Percentiles rank a stretch among this genome's conserved stretches.
Conservation (phyloP, 2,888 invertebrate genomes). For the Cosmia trapezina region DNA sequence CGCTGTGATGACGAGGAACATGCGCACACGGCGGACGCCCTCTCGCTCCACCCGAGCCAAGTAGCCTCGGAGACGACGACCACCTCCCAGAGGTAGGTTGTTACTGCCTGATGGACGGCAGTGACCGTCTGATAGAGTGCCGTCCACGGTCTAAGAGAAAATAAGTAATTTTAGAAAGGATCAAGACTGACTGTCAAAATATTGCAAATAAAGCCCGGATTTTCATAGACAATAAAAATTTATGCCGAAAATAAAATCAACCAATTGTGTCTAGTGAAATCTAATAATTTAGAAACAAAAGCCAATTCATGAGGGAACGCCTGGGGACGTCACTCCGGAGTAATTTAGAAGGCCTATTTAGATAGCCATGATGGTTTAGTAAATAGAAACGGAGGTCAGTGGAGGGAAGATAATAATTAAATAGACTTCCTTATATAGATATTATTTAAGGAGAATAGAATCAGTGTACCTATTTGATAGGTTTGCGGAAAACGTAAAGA, state of each 20-base stretch:
- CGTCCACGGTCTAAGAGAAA: constrained; percentile 83
- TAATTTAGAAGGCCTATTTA: constrained; percentile 38
- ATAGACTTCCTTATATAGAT: constrained; percentile 22
- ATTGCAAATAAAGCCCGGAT: constrained; percentile 20
- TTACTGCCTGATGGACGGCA: constrained; percentile 78
- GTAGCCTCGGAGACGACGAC: constrained; percentile 94
- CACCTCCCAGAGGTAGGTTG: constrained; percentile 91
- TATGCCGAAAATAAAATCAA: constrained; percentile 31
- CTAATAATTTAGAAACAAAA: constrained; percentile 33
- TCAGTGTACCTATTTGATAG: constrained; percentile 1
- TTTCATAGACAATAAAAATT: constrained; percentile 17
- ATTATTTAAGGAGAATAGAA: neutral
- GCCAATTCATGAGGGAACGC: constrained; percentile 28
- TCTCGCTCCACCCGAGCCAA: constrained; percentile 94
- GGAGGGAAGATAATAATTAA: constrained; percentile 16
- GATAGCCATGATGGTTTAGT: constrained; percentile 21
- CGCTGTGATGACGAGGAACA: constrained; percentile 95
- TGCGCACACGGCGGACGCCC: constrained; percentile 95
- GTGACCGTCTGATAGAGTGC: constrained; percentile 80
- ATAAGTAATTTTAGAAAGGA: neutral
- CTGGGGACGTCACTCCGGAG: neutral
- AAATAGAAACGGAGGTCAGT: constrained; percentile 15
- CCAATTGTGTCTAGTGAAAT: constrained; percentile 40
- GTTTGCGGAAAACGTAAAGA: neutral
- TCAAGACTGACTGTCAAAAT: too few relatives aligned